These are phyloP conservation scores for Pantherophis guttatus DNA, from an alignment of 2,113 vertebrate genomes.

Conservation along the genomic window DNA sequence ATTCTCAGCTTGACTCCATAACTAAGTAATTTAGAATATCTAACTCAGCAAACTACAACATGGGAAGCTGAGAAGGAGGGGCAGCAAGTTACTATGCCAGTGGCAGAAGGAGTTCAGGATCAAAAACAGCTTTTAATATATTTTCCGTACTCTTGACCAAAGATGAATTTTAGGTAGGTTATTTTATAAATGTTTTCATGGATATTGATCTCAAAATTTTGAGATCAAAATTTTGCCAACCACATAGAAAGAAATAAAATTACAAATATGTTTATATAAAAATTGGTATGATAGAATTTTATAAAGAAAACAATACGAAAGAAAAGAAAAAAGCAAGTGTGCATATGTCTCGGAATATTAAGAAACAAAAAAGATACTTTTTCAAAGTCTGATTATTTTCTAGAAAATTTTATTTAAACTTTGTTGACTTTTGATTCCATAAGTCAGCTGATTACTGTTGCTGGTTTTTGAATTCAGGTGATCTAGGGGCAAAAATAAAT, in stretches of 20 bases:
- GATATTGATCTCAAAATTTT: not conserved
- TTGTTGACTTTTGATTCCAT: not conserved
- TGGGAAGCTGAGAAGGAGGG: not conserved
- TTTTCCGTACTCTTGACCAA: not conserved
- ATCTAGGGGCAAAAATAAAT: not conserved
- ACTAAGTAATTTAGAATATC: not conserved
- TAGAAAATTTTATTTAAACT: not conserved
- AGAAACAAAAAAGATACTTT: not conserved
- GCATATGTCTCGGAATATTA: not conserved
- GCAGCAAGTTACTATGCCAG: not conserved
- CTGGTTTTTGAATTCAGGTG: not conserved
- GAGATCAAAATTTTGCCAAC: no score
- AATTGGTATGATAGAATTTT: not conserved
- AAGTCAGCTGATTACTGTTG: not conserved
- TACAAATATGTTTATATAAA: rapidly evolving
- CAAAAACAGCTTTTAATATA: not conserved
- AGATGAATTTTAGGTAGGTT: not conserved
- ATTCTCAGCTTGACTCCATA: not conserved
- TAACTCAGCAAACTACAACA: not conserved
- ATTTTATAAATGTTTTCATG: not conserved
- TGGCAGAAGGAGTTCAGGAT: not conserved
- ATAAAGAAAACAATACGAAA: slow-evolving; percentile 2
- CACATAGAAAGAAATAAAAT: not conserved
- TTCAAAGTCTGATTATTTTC: not conserved
- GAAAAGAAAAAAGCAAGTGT: no score